These are phyloP conservation scores for Coracopsis vasa DNA, from an alignment of 2,113 vertebrate genomes.

Conservation along the genomic window DNA sequence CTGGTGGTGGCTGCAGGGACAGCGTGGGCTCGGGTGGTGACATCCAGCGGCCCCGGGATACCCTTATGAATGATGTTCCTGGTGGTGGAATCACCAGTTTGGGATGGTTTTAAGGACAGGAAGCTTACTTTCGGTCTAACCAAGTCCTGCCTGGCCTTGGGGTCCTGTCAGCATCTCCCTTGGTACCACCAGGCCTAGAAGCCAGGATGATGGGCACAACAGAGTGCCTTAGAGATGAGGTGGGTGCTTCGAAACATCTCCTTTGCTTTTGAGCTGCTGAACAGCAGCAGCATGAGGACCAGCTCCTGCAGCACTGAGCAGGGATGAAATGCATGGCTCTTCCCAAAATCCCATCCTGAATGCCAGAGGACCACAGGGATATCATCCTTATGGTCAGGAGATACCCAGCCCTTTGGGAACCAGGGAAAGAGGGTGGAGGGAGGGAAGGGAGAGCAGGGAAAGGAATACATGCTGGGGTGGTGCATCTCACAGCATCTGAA, in stretches of 20 bases:
- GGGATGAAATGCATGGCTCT: rapidly evolving
- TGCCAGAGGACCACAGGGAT: neutral
- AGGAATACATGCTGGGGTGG: neutral
- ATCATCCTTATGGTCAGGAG: neutral
- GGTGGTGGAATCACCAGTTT: neutral
- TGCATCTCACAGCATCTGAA: neutral
- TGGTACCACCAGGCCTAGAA: neutral
- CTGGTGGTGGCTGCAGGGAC: neutral
- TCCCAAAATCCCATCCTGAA: neutral
- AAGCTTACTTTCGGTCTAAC: neutral
- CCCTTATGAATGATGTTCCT: rapidly evolving
- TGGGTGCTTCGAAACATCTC: neutral
- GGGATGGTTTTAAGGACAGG: neutral
- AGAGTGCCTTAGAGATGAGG: neutral
- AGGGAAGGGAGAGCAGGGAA: neutral
- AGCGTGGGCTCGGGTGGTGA: rapidly evolving
- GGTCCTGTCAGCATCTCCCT: neutral
- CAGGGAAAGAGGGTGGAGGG: neutral
- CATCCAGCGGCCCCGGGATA: neutral
- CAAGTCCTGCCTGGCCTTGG: neutral
- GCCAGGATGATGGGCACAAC: neutral
- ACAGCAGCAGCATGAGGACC: neutral
- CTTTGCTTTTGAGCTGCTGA: neutral
- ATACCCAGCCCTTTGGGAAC: neutral
- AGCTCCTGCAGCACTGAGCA: rapidly evolving